Percentiles rank a stretch among this genome's conserved stretches.
Conservation (phyloP, 2,113 vertebrate species). For the Pachypanchax playfairii region DNA sequence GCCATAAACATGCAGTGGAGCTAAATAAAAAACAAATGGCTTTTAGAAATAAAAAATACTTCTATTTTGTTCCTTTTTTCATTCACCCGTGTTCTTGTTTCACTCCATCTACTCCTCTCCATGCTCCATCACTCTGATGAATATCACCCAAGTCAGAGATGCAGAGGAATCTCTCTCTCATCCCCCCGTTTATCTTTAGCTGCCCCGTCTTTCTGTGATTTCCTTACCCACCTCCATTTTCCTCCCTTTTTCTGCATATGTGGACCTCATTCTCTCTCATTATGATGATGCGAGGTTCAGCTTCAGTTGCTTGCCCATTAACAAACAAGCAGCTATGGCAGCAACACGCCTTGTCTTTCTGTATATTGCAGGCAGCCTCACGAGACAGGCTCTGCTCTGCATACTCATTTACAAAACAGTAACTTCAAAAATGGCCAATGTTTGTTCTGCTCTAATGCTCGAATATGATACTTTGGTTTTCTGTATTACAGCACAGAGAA, state of each 20-base stretch:
- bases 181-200: conserved; percentile 28
- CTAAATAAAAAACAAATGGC: conserved; percentile 66
- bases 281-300: conserved; percentile 76
- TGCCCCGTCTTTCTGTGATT: conserved; percentile 21
- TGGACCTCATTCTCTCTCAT: conserved; percentile 73
- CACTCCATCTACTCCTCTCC: conserved; percentile 61
- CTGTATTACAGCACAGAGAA: conserved; percentile 25
- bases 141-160: conserved; percentile 72
- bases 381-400: conserved; percentile 68
- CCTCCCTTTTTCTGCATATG: conserved; percentile 53
- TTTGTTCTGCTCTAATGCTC: conserved; percentile 9
- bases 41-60: conserved; percentile 56
- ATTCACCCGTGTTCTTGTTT: conserved; percentile 42
- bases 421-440: conserved; percentile 21
- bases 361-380: conserved; percentile 53
- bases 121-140: conserved; percentile 68
- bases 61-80: conserved; percentile 39
- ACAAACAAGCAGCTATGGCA: conserved; percentile 59
- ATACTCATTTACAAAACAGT: conserved; percentile 48
- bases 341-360: conserved; percentile 44
- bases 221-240: conserved; percentile 41
- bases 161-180: conserved; percentile 62
- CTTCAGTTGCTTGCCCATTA: conserved; percentile 73
- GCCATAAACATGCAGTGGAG: conserved; percentile 36
- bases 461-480: conserved; percentile 28